Evolutionary conservation across 2,888 invertebrate genomes (phyloP).

Genomic region (Exephanes ischioxanthus): DNA sequence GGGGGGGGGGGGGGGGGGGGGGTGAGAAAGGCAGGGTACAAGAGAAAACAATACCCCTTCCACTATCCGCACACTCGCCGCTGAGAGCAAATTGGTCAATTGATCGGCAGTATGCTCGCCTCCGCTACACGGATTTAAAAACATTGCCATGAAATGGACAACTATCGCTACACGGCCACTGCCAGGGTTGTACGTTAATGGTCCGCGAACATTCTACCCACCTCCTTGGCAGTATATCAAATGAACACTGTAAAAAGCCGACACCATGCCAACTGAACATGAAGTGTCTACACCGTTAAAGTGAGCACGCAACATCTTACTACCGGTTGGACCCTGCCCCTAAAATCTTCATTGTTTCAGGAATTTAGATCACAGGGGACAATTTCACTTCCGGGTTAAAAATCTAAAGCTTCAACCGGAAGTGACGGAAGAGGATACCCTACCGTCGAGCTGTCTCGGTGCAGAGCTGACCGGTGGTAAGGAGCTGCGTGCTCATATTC

Average conservation of each 20-base stretch:
- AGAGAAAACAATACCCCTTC: slow-evolving; percentile 38
- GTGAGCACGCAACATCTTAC: neutral
- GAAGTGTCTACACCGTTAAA: neutral
- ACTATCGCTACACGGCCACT: slow-evolving; percentile 14
- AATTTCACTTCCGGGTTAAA: neutral
- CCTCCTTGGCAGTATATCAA: neutral
- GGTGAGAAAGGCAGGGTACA: slow-evolving; percentile 7
- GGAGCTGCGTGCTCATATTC: neutral
- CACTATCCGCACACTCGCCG: neutral
- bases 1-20: neutral
- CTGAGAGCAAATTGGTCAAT: slow-evolving; percentile 51
- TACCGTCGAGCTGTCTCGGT: neutral
- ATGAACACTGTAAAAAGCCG: neutral
- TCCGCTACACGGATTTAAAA: slow-evolving; percentile 36
- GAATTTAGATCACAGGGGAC: neutral
- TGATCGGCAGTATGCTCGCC: slow-evolving; percentile 31
- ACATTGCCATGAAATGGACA: slow-evolving; percentile 20
- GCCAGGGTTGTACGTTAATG: neutral
- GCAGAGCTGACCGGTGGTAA: neutral
- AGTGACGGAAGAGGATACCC: too few species aligned
- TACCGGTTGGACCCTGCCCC: too few species aligned
- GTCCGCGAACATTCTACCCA: neutral
- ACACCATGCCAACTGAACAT: too few species aligned
- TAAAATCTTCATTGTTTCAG: neutral
- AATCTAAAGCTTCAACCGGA: too few species aligned